Percentiles rank a stretch among this genome's conserved stretches.
These are phyloP conservation scores for Caenorhabditis remanei DNA, from an alignment of 1,140 invertebrate species.

Conservation along the genomic window DNA sequence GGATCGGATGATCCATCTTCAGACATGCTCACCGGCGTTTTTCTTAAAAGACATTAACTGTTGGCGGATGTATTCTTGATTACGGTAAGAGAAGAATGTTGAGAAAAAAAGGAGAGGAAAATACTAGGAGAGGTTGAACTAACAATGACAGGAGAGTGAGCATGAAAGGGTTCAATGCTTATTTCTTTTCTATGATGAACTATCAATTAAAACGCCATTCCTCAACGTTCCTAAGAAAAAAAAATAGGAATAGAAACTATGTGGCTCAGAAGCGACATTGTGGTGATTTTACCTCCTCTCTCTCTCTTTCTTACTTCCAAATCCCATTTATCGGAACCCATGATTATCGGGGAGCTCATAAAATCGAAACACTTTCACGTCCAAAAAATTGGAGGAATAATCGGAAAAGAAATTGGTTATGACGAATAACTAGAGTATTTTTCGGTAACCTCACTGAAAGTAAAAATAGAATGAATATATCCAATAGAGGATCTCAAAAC, in stretches of 20 bases:
- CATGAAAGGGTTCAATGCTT: not conserved
- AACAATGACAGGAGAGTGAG: not conserved
- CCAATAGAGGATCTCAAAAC: no score
- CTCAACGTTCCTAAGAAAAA: not conserved
- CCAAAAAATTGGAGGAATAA: constrained; percentile 8
- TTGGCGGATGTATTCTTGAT: not conserved
- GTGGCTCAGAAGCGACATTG: not conserved
- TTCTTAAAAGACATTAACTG: not conserved
- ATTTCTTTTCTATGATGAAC: not conserved
- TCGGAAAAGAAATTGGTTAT: not conserved
- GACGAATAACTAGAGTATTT: no score
- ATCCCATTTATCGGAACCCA: constrained; percentile 17
- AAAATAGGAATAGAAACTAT: not conserved
- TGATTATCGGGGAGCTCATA: not conserved
- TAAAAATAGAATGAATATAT: no score
- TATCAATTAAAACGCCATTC: not conserved
- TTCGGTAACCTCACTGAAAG: no score
- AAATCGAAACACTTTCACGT: not conserved
- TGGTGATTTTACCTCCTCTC: not conserved
- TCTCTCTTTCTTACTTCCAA: not conserved
- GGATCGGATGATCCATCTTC: constrained; percentile 11
- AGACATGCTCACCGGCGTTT: not conserved
- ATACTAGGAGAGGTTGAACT: no score
- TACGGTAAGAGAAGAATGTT: not conserved
- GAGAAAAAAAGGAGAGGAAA: not conserved